Base-by-base conservation (phyloP, 53 echinoderm and acorn worm genomes). In the Echinarachnius parma region DNA sequence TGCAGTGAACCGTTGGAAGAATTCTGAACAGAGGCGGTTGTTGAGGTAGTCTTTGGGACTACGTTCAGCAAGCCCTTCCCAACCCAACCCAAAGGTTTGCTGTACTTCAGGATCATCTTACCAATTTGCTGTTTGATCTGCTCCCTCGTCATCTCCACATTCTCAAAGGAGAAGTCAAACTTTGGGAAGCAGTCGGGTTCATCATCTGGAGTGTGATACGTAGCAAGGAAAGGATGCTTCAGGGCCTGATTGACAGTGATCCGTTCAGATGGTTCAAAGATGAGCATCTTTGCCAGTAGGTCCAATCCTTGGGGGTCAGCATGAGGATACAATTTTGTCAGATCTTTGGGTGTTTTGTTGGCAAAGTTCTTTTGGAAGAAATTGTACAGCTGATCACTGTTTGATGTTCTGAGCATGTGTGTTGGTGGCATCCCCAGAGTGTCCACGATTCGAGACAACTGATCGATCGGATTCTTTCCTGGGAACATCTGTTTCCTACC, bases 91-190 rank as follows among this genome's bases (percentile, higher is more conserved):
- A 61, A 84, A 39, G 81, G 82, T 71, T 77, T 75, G 59, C 59
- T 98, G 64, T 91, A 98, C 61, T 98, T 91, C 46, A 88, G 64
- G 34, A 98, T 98, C 83, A 98, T 88, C 49, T 98, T 92, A 8
- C 85, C 87, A 46, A 98, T 77, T 33, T 88, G 83, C 36, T 88
- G 88, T 29, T 80, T 47, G 48, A 98, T 92, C 50, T 98, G 92
- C 26, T 98, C 92, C 49, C 61, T 82, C 4, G 33, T 86, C 77
- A 92, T 86, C 8, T 88, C 83, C 2, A 76, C 75, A 42, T 83
- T 78, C 66, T 98, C 98, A 58, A 98, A 98, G 21, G 87, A 84
- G 67, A 98, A 98, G 60, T 98, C 98, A 88, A 98, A 98, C 36
- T 66, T 59, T 5, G 98, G 98, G 18, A 77, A 77, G 62, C 98